A percentile compares a stretch with the other conserved stretches of the same genome.
These are phyloP conservation scores for Condylostylus longicornis DNA, from an alignment of 1,140 invertebrate genomes.

Conservation along the genomic window DNA sequence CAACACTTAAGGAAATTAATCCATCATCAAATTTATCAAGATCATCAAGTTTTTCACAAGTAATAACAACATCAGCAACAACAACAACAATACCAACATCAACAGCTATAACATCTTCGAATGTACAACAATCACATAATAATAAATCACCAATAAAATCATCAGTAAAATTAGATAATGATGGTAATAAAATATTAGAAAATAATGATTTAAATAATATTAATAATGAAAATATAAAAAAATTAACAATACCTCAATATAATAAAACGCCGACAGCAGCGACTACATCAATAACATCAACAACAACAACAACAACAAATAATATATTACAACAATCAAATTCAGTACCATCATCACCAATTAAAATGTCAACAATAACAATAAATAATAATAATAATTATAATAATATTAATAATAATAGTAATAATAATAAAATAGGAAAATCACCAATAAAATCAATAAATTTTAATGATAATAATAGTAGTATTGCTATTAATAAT, in stretches of 20 bases:
- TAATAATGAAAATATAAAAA: neutral
- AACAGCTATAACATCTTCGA: too few relatives aligned
- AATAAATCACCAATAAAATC: too few relatives aligned
- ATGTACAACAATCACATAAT: too few relatives aligned
- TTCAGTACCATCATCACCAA: conserved; percentile 3
- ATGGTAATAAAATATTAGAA: neutral
- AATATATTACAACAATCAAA: neutral
- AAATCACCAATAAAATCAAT: neutral
- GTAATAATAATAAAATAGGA: too few relatives aligned
- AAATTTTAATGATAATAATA: neutral
- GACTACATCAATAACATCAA: too few relatives aligned
- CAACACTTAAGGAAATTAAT: conserved; percentile 19
- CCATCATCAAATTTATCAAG: conserved; percentile 7
- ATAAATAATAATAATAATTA: too few relatives aligned
- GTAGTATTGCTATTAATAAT: too few relatives aligned
- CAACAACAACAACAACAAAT: neutral
- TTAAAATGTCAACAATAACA: too few relatives aligned
- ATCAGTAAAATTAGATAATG: neutral
- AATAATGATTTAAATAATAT: neutral
- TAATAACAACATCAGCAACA: conserved; percentile 13
- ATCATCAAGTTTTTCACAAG: conserved; percentile 17
- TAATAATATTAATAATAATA: too few relatives aligned
- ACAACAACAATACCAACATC: conserved; percentile 13
- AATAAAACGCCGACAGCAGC: too few relatives aligned
- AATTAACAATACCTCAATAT: neutral